Evolutionary conservation across 2,797 vertebrate species (phyloP).

Genomic region (Pygocentrus nattereri): DNA sequence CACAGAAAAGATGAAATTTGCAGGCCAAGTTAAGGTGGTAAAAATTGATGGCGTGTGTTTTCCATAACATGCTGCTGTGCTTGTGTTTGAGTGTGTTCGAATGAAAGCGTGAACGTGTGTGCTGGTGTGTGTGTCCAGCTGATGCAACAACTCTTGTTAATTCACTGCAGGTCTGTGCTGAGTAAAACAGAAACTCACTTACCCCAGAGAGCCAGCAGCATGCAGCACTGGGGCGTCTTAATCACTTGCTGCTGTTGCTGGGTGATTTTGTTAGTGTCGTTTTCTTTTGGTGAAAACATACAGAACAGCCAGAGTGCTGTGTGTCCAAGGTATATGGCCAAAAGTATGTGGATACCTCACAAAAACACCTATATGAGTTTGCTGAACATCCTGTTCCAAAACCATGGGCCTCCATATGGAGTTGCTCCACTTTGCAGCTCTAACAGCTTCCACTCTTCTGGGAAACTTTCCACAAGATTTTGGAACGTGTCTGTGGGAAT

Average conservation of each 20-base stretch:
- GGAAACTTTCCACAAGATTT: too few species aligned
- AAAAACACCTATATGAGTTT: too few species aligned
- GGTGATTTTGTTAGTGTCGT: not conserved
- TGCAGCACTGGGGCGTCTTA: not conserved
- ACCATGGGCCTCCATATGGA: too few species aligned
- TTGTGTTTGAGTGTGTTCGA: not conserved
- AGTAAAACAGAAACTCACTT: not conserved
- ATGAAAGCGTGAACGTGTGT: not conserved
- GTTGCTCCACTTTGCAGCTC: too few species aligned
- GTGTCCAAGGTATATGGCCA: too few species aligned
- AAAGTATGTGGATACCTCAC: too few species aligned
- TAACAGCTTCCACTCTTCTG: too few species aligned
- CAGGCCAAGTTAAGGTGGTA: not conserved
- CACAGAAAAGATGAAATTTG: not conserved
- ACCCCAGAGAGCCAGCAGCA: not conserved
- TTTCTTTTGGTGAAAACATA: not conserved
- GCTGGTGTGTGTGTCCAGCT: not conserved
- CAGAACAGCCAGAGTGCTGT: too few species aligned
- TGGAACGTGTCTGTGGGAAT: too few species aligned
- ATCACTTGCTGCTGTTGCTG: not conserved
- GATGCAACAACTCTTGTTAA: not conserved
- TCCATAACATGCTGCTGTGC: not conserved
- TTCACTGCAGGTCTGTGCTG: constrained; percentile 3
- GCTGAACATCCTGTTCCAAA: too few species aligned
- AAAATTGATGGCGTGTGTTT: not conserved